Conservation (phyloP, 2,888 invertebrate genomes). For the Chymomyza amoena region DNA sequence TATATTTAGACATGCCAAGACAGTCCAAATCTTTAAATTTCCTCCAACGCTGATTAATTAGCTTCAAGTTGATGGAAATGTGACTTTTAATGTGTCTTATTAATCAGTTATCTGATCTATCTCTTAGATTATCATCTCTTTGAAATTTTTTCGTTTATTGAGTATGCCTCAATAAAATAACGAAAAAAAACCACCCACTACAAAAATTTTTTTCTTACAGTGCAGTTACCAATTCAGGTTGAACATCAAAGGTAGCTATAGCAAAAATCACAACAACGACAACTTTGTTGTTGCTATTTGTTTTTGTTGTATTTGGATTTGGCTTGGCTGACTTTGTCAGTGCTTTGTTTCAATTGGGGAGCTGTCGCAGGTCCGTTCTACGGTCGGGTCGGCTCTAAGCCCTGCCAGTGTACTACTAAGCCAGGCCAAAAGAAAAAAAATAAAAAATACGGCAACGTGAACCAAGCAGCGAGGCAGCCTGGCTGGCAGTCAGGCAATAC, state of each 20-base stretch:
- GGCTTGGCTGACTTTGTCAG: constrained; percentile 39
- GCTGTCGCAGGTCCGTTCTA: neutral
- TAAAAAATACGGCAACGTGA: no score
- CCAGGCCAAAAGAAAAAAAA: constrained; percentile 7
- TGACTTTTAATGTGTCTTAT: neutral
- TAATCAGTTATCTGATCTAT: neutral
- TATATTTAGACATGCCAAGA: no score
- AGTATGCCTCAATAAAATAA: neutral
- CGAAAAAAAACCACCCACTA: neutral
- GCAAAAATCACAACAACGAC: constrained; percentile 42
- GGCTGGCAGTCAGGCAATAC: constrained; percentile 57
- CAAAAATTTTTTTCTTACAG: neutral
- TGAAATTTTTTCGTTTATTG: neutral
- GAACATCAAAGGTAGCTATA: constrained; percentile 57
- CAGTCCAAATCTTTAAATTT: neutral
- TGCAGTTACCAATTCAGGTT: constrained; percentile 40
- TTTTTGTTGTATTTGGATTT: neutral
- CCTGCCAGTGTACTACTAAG: constrained; percentile 12
- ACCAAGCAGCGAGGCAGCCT: constrained; percentile 38
- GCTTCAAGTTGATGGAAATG: neutral
- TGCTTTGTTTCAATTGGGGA: constrained; percentile 53
- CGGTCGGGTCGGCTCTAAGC: neutral
- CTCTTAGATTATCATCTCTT: neutral
- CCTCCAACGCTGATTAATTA: neutral
- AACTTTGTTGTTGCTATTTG: constrained; percentile 32